phyloP scores from a whole-genome alignment of 1,140 invertebrate genomes.

The Antheraea mylitta region DNA sequence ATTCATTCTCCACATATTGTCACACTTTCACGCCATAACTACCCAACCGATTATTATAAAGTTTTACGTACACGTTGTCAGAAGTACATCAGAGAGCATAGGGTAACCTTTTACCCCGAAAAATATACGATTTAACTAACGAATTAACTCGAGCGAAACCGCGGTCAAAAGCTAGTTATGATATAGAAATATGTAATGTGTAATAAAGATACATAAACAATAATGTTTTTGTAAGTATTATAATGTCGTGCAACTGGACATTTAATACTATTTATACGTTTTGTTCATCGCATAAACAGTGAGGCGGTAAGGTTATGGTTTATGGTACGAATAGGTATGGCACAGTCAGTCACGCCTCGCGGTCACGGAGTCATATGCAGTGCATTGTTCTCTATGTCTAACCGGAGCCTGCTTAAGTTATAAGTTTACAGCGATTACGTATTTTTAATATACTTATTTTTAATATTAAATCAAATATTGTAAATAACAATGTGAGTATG shows the following conservation, averaged over 20 bases:
- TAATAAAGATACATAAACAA: neutral
- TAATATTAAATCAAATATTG: neutral
- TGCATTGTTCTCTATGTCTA: slow-evolving; percentile 41
- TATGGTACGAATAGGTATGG: slow-evolving; percentile 15
- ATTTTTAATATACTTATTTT: neutral
- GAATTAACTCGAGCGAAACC: no score
- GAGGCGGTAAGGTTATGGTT: slow-evolving; percentile 19
- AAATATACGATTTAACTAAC: no score
- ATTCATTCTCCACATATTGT: no score
- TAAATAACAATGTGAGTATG: no score
- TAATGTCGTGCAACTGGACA: neutral
- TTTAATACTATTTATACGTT: neutral
- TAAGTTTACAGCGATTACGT: neutral
- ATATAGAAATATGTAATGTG: no score
- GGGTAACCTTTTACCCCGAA: no score
- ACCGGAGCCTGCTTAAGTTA: slow-evolving; percentile 22
- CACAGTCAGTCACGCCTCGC: slow-evolving; percentile 38
- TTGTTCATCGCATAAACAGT: slow-evolving; percentile 25
- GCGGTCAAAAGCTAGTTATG: no score
- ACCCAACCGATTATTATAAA: no score
- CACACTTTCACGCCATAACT: no score
- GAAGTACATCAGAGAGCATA: no score
- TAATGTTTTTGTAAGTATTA: neutral
- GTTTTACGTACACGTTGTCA: no score
- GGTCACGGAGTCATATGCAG: slow-evolving; percentile 37